Evolutionary conservation across 2,888 invertebrate genomes (phyloP).

Genomic region (Hyposoter dolosus): DNA sequence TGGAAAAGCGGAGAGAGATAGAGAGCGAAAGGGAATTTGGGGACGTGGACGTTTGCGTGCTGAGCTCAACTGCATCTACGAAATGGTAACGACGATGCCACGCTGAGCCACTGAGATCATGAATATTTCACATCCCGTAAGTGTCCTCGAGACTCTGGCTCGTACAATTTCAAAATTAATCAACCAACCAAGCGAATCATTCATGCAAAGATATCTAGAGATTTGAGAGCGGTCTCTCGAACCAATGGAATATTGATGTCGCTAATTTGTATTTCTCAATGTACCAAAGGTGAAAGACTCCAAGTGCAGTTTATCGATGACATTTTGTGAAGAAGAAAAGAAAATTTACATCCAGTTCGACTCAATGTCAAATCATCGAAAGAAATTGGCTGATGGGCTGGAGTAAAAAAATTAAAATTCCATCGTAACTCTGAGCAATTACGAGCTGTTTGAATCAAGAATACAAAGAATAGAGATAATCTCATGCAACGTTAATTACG

Average conservation of each 20-base stretch:
- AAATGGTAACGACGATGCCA: slow-evolving; percentile 65
- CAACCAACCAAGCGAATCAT: slow-evolving; percentile 51
- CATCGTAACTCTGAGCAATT: background rate
- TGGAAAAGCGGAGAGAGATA: slow-evolving; percentile 11
- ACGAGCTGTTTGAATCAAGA: background rate
- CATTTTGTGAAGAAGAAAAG: background rate
- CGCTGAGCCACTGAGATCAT: slow-evolving; percentile 67
- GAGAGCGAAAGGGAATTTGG: slow-evolving; percentile 1
- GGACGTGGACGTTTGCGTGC: slow-evolving; percentile 20
- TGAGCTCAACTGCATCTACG: slow-evolving; percentile 63
- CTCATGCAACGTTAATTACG: background rate
- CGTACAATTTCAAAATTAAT: slow-evolving; percentile 75
- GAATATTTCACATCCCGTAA: slow-evolving; percentile 79
- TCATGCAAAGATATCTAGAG: slow-evolving; percentile 21
- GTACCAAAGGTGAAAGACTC: background rate
- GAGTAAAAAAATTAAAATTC: background rate
- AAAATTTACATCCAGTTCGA: no score
- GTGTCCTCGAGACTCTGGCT: slow-evolving; percentile 70
- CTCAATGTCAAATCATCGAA: background rate
- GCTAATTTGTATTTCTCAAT: background rate
- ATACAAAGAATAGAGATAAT: background rate
- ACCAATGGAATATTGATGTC: slow-evolving; percentile 49
- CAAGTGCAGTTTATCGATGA: background rate
- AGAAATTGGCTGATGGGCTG: background rate
- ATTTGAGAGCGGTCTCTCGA: slow-evolving; percentile 33